Evolutionary conservation across 2,888 invertebrate species (phyloP).

Genomic region (Dasypogon diadema): DNA sequence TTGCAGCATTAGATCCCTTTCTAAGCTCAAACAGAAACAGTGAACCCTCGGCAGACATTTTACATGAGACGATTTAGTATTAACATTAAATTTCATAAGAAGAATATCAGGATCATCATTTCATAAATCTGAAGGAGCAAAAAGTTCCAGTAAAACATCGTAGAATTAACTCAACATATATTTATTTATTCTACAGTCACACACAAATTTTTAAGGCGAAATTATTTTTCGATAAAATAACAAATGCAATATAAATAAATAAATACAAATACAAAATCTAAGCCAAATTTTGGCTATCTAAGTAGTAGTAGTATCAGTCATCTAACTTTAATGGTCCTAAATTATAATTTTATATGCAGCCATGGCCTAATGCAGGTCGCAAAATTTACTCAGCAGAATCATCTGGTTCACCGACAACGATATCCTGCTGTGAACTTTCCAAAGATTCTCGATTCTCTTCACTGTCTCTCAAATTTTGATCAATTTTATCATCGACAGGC

Average conservation of each 20-base stretch:
- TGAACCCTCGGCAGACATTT: no score
- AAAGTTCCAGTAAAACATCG: neutral
- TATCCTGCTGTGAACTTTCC: conserved; percentile 16
- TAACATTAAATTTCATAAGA: no score
- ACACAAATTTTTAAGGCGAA: neutral
- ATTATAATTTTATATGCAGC: neutral
- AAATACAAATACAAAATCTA: conserved; percentile 8
- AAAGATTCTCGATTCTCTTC: conserved; percentile 30
- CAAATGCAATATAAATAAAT: conserved; percentile 28
- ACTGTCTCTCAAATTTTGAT: conserved; percentile 47
- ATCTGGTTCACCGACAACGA: conserved; percentile 17
- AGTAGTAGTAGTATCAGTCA: conserved; percentile 24
- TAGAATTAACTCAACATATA: conserved; percentile 14
- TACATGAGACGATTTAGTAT: no score
- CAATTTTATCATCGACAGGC: conserved; percentile 51
- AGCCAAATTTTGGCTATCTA: conserved; percentile 35
- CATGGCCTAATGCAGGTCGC: neutral
- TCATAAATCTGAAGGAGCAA: neutral
- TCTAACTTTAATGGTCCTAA: neutral
- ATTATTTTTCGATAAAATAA: neutral
- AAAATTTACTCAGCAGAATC: neutral
- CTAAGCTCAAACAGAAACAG: no score
- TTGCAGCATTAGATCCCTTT: no score
- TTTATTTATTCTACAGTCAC: conserved; percentile 26
- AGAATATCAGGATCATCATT: no score